Evolutionary conservation across 2,888 invertebrate species (phyloP).

Genomic region (Hetaerina titia): DNA sequence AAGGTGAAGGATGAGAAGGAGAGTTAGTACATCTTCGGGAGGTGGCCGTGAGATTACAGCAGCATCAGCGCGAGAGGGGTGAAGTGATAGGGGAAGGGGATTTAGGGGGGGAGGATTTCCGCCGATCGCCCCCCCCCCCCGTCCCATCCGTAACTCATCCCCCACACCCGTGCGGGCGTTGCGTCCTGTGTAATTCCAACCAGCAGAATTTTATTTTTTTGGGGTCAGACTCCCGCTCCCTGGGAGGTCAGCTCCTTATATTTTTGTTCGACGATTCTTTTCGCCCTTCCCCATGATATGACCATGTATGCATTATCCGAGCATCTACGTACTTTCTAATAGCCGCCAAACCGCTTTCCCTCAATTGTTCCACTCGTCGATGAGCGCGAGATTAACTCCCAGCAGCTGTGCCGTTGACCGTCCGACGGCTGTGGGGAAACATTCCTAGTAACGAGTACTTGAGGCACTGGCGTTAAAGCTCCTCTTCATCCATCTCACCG

Average conservation of each 20-base stretch:
- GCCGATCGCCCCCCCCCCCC: neutral
- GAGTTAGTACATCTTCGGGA: neutral
- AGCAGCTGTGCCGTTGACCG: neutral
- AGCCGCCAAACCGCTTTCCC: neutral
- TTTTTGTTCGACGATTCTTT: neutral
- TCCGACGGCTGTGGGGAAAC: neutral
- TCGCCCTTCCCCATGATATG: neutral
- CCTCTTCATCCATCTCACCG: neutral
- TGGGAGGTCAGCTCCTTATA: neutral
- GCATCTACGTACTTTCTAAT: neutral
- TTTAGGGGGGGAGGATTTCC: neutral
- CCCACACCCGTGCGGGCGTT: neutral
- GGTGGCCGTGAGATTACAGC: neutral
- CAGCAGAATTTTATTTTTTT: neutral
- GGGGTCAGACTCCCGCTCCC: neutral
- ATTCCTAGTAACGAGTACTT: neutral
- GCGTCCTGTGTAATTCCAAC: neutral
- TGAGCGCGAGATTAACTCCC: neutral
- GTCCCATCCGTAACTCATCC: neutral
- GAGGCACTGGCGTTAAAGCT: neutral
- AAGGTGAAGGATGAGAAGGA: conserved; percentile 33
- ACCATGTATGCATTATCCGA: neutral
- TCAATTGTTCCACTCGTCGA: neutral
- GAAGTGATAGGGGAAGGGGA: neutral
- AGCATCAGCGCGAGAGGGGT: neutral